Evolutionary conservation across 2,888 invertebrate genomes (phyloP), one percentile per base, ranked within the genome.

Genomic region (Andrena bicolor): DNA sequence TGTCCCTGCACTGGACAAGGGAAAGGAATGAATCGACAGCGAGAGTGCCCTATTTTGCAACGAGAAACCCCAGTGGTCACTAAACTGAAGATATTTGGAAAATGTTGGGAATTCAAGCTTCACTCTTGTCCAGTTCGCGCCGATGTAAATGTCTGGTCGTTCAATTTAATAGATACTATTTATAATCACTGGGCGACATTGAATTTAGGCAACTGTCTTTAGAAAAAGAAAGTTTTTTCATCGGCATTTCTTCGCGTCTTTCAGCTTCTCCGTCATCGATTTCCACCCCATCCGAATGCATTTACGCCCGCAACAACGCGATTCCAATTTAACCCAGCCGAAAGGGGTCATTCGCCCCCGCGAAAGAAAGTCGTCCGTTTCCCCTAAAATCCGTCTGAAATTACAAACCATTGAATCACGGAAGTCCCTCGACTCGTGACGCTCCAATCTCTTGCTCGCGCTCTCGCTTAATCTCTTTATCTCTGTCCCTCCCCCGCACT

Each of bases 341-440:
- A 16, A n/a, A 28, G n/a, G 16, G 58, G 49, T 76, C 76, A 35
- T 69, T 64, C 64, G 49, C 13, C 58, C 56, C 4, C 10, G 4
- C 41, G 41, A 1, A 16, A 20, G 23, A 58, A 69, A 69, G 60
- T 68, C 66, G 75, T 30, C 61, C n/a, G 66, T 77, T 77, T 77
- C 70, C 77, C 65, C 49, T 49, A 65, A 77, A 78, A 80, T 71
- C 65, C 49, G 26, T 10, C 58, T 53, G 60, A 32, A 77, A 65
- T 77, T 70, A 66, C 60, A 65, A 41, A 58, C 70, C 76, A 58
- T 76, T 77, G 71, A 71, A 77, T 77, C 60, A 10, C 20, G 20
- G 13, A 13, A 48, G 28, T 60, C 49, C 69, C 61, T 32, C 20
- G 8, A n/a, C 63, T 63, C 41, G 35, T 6, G 48, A 58, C 23